These are phyloP conservation scores for Acholoe squamosa DNA, from an alignment of 2,888 invertebrate genomes.

Conservation along the genomic window DNA sequence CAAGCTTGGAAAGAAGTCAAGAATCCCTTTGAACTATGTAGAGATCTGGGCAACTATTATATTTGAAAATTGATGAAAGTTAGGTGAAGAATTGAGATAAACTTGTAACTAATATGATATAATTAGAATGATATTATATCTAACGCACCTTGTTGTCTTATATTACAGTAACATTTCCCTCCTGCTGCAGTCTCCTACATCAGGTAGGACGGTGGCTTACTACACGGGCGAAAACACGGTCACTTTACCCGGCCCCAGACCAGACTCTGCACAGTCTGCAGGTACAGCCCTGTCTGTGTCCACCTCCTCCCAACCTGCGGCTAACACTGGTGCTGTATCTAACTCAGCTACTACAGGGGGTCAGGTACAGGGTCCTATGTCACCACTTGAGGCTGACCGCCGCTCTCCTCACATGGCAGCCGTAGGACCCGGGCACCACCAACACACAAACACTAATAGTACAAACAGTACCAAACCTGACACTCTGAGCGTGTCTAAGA, in stretches of 20 bases:
- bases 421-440: background rate
- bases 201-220: background rate
- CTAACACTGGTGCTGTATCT: background rate
- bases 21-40: no score
- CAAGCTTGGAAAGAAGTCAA: no score
- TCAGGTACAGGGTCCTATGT: background rate
- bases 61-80: no score
- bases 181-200: constrained; percentile 5
- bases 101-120: no score
- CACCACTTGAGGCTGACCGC: background rate
- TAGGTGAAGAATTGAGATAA: no score
- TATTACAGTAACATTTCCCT: constrained; percentile 26
- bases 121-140: no score
- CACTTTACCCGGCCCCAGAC: background rate
- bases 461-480: no score
- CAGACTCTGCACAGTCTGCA: background rate
- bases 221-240: background rate
- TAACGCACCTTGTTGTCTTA: background rate
- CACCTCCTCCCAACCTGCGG: background rate
- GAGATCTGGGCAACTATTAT: no score
- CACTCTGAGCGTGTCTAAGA: background rate
- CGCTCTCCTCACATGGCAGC: background rate
- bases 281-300: background rate
- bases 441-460: no score
- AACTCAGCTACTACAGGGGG: background rate